Evolutionary conservation across 1,140 invertebrate genomes (phyloP).

Genomic region (Papilio glaucus): DNA sequence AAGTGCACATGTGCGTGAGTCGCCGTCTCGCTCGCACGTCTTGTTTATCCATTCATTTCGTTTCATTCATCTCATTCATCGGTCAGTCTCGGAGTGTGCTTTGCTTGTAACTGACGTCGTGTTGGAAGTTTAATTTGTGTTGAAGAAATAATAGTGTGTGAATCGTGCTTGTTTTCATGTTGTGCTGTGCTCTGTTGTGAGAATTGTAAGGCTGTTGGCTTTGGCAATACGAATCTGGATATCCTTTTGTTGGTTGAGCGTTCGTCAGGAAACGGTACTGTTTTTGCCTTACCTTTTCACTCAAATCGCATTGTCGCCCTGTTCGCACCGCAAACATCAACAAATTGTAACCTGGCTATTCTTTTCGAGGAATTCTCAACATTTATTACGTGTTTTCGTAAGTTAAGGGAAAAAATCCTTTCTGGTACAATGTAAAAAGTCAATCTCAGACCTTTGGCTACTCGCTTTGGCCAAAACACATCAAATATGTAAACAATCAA

Average conservation of each 20-base stretch:
- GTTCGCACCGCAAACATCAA: conserved; percentile 16
- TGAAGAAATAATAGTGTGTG: conserved; percentile 51
- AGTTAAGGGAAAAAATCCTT: conserved; percentile 18
- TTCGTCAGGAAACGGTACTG: conserved; percentile 44
- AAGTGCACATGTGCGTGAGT: conserved; percentile 73
- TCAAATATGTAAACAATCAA: too few species aligned
- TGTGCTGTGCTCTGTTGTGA: conserved; percentile 36
- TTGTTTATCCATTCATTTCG: conserved; percentile 56
- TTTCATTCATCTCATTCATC: conserved; percentile 40
- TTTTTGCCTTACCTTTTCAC: neutral
- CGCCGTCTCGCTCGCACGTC: conserved; percentile 60
- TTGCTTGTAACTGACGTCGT: conserved; percentile 46
- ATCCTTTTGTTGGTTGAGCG: conserved; percentile 52
- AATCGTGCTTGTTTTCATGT: conserved; percentile 47
- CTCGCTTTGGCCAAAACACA: too few species aligned
- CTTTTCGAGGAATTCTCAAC: conserved; percentile 17
- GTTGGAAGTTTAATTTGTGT: conserved; percentile 43
- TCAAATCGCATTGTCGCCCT: conserved; percentile 13
- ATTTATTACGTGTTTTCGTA: conserved; percentile 17
- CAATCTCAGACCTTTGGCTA: too few species aligned
- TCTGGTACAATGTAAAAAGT: neutral
- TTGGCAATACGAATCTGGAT: conserved; percentile 51
- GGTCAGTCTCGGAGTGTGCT: conserved; percentile 56
- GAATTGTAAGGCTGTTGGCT: conserved; percentile 52
- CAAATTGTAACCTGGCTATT: conserved; percentile 2